phyloP scores from a whole-genome alignment of 1,140 invertebrate species.

The Thaumetopoea pityocampa region DNA sequence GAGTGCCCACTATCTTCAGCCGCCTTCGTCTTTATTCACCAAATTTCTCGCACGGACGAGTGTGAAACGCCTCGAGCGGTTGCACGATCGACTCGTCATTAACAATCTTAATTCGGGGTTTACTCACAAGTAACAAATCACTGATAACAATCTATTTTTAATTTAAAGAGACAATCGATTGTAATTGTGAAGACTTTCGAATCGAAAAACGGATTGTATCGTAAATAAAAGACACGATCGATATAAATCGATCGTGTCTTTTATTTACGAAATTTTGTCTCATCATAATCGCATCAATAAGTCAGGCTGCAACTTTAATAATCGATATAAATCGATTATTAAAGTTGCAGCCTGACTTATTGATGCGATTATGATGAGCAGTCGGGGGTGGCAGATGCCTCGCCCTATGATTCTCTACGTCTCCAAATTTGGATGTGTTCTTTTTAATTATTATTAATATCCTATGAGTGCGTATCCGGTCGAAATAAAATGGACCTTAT shows the following conservation, averaged over 20 bases:
- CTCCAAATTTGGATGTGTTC: conserved; percentile 22
- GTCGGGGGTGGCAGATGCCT: conserved; percentile 49
- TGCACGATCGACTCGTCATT: conserved; percentile 7
- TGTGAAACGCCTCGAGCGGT: conserved; percentile 9
- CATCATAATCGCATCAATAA: too few species aligned
- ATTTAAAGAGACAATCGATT: conserved; percentile 10
- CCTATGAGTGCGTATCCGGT: too few species aligned
- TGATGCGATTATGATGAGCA: conserved; percentile 39
- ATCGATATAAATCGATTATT: conserved; percentile 37
- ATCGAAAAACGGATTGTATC: conserved; percentile 9
- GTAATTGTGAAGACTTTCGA: conserved; percentile 13
- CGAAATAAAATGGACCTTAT: too few species aligned
- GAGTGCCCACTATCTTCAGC: not conserved
- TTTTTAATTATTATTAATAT: conserved; percentile 29
- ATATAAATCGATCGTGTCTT: too few species aligned
- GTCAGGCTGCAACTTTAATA: too few species aligned
- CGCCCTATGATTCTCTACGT: conserved; percentile 32
- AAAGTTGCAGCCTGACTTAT: conserved; percentile 35
- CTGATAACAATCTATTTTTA: conserved; percentile 14
- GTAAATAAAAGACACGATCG: conserved; percentile 13
- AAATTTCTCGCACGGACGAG: conserved; percentile 9
- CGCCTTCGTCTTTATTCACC: not conserved
- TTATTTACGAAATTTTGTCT: too few species aligned
- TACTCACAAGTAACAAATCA: conserved; percentile 16
- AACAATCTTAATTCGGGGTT: conserved; percentile 14